phyloP scores from a whole-genome alignment of 2,113 vertebrate species.

The Hypomesus transpacificus region DNA sequence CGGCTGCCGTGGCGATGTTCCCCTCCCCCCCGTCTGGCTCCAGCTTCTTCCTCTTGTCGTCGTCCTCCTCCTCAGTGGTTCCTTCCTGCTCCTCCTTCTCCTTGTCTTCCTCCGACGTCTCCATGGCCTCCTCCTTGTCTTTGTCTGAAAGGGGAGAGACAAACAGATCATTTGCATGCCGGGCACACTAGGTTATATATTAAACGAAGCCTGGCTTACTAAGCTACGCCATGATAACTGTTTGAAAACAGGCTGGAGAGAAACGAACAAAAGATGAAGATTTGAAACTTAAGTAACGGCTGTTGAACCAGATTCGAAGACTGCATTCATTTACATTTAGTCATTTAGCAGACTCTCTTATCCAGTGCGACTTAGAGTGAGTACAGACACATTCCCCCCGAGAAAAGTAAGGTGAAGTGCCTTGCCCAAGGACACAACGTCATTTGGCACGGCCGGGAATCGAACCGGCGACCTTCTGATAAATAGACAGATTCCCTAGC shows the following conservation, averaged over 20 bases:
- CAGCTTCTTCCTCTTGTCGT: conserved; percentile 82
- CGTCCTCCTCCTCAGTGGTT: conserved; percentile 74
- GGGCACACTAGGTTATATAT: background rate
- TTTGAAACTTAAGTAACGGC: too few species aligned
- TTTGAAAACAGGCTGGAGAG: background rate
- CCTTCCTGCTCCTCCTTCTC: conserved; percentile 83
- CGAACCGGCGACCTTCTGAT: too few species aligned
- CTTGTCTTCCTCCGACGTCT: conserved; percentile 79
- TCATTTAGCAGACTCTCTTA: too few species aligned
- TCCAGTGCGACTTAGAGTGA: too few species aligned
- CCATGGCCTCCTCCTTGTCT: conserved; percentile 68
- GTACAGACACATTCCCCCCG: too few species aligned
- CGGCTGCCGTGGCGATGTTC: conserved; percentile 94
- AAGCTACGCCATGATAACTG: background rate
- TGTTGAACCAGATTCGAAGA: too few species aligned
- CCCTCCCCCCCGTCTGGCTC: conserved; percentile 92
- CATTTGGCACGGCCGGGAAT: too few species aligned
- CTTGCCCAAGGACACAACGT: too few species aligned
- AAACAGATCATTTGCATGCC: background rate
- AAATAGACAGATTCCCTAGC: too few species aligned
- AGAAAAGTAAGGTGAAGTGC: too few species aligned
- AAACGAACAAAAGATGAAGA: background rate
- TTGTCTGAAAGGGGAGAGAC: conserved; percentile 51
- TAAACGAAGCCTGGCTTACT: background rate
- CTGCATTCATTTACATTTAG: too few species aligned